Evolutionary conservation across 2,888 invertebrate genomes (phyloP).

Genomic region (Camptogramma bilineatum): DNA sequence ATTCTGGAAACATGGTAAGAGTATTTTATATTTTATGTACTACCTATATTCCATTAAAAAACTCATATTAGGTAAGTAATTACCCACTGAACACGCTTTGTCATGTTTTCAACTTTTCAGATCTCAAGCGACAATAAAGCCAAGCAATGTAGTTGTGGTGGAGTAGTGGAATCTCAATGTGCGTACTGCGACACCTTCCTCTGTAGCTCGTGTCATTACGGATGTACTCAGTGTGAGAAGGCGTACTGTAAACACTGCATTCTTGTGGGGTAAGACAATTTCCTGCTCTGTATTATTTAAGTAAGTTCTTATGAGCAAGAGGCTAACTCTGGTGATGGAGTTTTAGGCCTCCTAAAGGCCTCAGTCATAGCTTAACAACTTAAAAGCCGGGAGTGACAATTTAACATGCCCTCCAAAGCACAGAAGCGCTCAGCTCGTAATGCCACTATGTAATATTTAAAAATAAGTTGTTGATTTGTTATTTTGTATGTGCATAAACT

Average conservation of each 20-base stretch:
- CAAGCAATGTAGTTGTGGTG: slow-evolving; percentile 57
- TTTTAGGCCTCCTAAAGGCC: too few relatives aligned
- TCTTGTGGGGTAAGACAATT: slow-evolving; percentile 56
- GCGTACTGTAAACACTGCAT: slow-evolving; percentile 64
- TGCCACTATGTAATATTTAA: too few relatives aligned
- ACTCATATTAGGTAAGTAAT: too few relatives aligned
- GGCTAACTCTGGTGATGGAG: too few relatives aligned
- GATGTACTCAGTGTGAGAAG: slow-evolving; percentile 57
- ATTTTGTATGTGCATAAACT: too few relatives aligned
- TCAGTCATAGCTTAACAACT: too few relatives aligned
- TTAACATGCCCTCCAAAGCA: too few relatives aligned
- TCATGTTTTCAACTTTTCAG: slow-evolving; percentile 43
- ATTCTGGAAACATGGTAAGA: slow-evolving; percentile 64
- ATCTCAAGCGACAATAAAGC: slow-evolving; percentile 33
- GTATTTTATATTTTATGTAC: neutral
- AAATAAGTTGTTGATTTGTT: too few relatives aligned
- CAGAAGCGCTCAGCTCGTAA: too few relatives aligned
- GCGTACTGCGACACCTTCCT: slow-evolving; percentile 68
- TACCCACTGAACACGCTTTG: neutral
- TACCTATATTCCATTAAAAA: neutral
- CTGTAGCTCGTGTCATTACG: slow-evolving; percentile 59
- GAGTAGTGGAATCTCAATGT: slow-evolving; percentile 52
- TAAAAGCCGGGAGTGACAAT: too few relatives aligned
- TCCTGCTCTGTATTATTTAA: neutral
- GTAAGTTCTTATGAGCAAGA: too few relatives aligned